These are phyloP conservation scores for Phaetusa simplex DNA, from an alignment of 2,113 vertebrate species.

Conservation along the genomic window DNA sequence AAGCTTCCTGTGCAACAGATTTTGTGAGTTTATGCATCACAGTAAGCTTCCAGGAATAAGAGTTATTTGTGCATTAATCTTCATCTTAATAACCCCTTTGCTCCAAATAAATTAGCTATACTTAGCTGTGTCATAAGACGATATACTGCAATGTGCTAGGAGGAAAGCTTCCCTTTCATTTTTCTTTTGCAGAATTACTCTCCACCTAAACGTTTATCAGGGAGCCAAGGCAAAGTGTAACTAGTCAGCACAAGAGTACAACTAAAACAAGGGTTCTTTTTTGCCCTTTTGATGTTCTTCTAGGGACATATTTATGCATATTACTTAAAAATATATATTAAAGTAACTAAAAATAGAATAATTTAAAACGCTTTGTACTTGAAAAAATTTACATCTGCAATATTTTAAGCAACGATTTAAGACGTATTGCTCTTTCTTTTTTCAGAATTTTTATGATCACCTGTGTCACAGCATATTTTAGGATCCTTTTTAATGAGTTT, in stretches of 20 bases:
- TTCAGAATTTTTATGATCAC: background rate
- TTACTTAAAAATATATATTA: background rate
- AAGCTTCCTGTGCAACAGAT: constrained; percentile 12
- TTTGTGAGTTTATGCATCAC: constrained; percentile 19
- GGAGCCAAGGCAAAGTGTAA: background rate
- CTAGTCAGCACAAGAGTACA: background rate
- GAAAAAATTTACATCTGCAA: background rate
- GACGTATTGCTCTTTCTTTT: background rate
- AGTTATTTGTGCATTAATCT: constrained; percentile 46
- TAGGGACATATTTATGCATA: background rate
- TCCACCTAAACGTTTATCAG: constrained; percentile 8
- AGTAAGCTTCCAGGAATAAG: constrained; percentile 39
- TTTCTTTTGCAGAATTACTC: background rate
- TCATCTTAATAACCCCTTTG: constrained; percentile 29
- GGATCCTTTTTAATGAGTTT: background rate
- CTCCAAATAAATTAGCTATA: constrained; percentile 37
- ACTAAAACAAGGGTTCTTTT: background rate
- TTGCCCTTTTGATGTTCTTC: background rate
- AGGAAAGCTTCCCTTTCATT: background rate
- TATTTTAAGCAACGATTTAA: background rate
- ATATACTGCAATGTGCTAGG: background rate
- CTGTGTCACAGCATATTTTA: background rate
- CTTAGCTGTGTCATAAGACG: constrained; percentile 35
- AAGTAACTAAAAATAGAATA: background rate
- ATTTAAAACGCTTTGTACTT: background rate